Percentiles rank a stretch among this genome's conserved stretches.
Conservation (phyloP, 1,140 invertebrate genomes). For the Eriocheir sinensis region DNA sequence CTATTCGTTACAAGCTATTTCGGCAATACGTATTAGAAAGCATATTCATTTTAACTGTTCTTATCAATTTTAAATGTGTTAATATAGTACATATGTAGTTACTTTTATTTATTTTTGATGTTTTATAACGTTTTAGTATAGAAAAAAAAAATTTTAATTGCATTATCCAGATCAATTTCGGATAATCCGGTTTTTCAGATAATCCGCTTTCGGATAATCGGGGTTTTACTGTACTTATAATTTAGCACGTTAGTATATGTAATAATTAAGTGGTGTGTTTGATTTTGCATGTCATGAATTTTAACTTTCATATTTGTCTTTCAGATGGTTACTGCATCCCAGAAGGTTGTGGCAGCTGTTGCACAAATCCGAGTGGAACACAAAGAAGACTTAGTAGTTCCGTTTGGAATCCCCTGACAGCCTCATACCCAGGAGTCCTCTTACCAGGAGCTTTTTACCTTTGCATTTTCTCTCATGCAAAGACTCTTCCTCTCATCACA, state of each 20-base stretch:
- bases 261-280: not conserved
- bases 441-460: slow-evolving; percentile 43
- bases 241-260: not conserved
- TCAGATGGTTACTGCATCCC: slow-evolving; percentile 60
- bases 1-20: no score
- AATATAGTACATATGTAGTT: no score
- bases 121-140: no score
- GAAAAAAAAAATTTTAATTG: no score
- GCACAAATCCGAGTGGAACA: slow-evolving; percentile 69
- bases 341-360: slow-evolving; percentile 67
- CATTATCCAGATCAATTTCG: no score
- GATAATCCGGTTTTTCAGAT: no score
- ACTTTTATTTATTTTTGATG: no score
- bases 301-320: not conserved
- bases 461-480: slow-evolving; percentile 39
- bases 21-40: no score
- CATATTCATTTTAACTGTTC: no score
- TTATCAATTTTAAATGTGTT: no score
- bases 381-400: slow-evolving; percentile 72
- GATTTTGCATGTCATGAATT: not conserved
- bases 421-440: slow-evolving; percentile 45
- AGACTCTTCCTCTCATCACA: not conserved
- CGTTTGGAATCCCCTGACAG: slow-evolving; percentile 72
- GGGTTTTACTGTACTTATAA: no score
- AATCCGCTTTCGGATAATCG: no score